Evolutionary conservation across 2,888 invertebrate genomes (phyloP), one percentile per base, ranked within the genome.

Genomic region (Cerceris ruficornis): DNA sequence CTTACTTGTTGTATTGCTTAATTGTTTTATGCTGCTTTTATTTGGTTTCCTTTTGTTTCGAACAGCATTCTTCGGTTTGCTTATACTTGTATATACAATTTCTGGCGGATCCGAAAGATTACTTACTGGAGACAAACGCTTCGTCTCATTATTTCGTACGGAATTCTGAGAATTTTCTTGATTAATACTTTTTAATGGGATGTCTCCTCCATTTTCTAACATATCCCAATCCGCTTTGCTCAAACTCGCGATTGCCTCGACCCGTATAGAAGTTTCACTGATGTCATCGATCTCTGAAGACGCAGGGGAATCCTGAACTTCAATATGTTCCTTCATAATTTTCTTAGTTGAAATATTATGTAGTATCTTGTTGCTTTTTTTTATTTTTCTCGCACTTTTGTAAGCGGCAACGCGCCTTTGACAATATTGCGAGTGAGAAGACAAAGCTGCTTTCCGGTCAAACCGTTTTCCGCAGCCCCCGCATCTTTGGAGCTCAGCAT

Each of bases 401-500:
- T 17, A 80, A 0, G 72, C 64, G 15, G 77, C 81, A 7, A 83
- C 77, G 28, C 81, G 73, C 2, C 54, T 72, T 14, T 84, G 93
- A 90, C 96, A 96, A 69, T 95, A 95, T 89, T 95, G 94, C 52
- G 95, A 94, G 92, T 96, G 96, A 17, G 96, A 95, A 7, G 95
- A 94, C 5, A 96, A 93, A 2, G 96, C 96, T 11, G 96, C 96
- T 81, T 95, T 95, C 0, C 96, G 94, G 89, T 96, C 96, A 88
- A 96, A 96, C 73, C 94, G 93, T 82, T 95, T 95, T 0, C 95
- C 95, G 90, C 96, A 96, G n/a, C 95, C 95, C 17, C 94, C 95
- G 88, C 95, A 95, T 89, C 94, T 95, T 89, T 84, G 95, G 92
- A 95, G 88, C 82, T 94, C 94, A 11, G 94, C 93, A 85, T 94